Conservation (phyloP, 2,888 invertebrate species). For the Notodonta ziczac region DNA sequence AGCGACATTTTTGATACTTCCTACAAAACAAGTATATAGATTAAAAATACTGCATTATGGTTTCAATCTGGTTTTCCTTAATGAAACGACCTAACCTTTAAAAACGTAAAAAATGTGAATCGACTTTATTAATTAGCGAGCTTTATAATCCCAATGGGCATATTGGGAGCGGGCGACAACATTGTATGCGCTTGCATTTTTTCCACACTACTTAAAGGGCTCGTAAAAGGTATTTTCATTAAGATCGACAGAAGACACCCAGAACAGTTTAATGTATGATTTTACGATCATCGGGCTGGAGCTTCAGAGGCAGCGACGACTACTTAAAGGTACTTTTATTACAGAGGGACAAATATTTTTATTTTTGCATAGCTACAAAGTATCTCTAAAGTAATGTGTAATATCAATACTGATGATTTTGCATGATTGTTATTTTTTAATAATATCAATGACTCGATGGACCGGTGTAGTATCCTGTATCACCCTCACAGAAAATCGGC, state of each 20-base stretch:
- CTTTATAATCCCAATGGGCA: slow-evolving; percentile 11
- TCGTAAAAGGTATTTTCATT: slow-evolving; percentile 45
- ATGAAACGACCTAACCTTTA: slow-evolving; percentile 2
- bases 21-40: too few species aligned
- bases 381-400: too few species aligned
- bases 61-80: slow-evolving; percentile 9
- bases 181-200: slow-evolving; percentile 32
- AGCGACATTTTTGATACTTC: too few species aligned
- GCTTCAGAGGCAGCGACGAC: slow-evolving; percentile 21
- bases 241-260: slow-evolving; percentile 42
- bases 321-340: too few species aligned
- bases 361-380: too few species aligned
- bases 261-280: slow-evolving; percentile 35
- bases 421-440: too few species aligned
- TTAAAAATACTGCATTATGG: neutral
- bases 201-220: slow-evolving; percentile 35
- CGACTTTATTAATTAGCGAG: slow-evolving; percentile 9
- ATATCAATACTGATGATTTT: too few species aligned
- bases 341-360: too few species aligned
- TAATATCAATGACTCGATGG: too few species aligned
- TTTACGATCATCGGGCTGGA: slow-evolving; percentile 35
- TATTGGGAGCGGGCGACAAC: slow-evolving; percentile 14
- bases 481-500: too few species aligned
- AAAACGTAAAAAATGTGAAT: neutral
- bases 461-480: too few species aligned